Percentiles rank a stretch among this genome's conserved stretches.
Conservation (phyloP, 2,888 invertebrate genomes). For the Euclidia mi region DNA sequence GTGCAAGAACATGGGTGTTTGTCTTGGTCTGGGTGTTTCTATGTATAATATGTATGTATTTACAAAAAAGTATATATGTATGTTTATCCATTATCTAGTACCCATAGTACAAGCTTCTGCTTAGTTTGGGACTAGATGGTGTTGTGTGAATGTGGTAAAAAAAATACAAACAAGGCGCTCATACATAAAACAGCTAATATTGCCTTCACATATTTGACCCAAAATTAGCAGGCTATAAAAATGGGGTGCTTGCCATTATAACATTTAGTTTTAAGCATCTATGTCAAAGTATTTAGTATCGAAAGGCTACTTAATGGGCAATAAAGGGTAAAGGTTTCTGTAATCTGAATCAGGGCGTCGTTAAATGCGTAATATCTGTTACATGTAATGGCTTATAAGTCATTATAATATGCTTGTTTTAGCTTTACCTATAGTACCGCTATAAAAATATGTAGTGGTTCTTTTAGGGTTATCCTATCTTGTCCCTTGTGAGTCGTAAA, state of each 20-base stretch:
- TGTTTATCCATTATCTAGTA: no score
- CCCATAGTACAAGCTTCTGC: no score
- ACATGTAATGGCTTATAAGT: slow-evolving; percentile 30
- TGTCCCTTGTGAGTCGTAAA: slow-evolving; percentile 27
- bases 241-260: background rate
- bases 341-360: slow-evolving; percentile 41
- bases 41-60: no score
- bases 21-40: no score
- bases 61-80: no score
- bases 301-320: slow-evolving; percentile 26
- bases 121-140: no score
- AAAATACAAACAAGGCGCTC: no score
- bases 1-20: no score
- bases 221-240: background rate
- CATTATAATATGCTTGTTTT: slow-evolving; percentile 39
- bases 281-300: slow-evolving; percentile 29
- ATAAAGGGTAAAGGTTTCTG: slow-evolving; percentile 29
- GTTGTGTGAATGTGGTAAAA: no score
- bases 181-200: background rate
- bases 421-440: slow-evolving; percentile 21
- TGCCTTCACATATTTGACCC: background rate
- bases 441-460: slow-evolving; percentile 42
- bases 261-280: slow-evolving; percentile 1
- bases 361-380: slow-evolving; percentile 36
- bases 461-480: slow-evolving; percentile 15